Conservation (phyloP, 1,140 invertebrate genomes). For the Antheraea mylitta region DNA sequence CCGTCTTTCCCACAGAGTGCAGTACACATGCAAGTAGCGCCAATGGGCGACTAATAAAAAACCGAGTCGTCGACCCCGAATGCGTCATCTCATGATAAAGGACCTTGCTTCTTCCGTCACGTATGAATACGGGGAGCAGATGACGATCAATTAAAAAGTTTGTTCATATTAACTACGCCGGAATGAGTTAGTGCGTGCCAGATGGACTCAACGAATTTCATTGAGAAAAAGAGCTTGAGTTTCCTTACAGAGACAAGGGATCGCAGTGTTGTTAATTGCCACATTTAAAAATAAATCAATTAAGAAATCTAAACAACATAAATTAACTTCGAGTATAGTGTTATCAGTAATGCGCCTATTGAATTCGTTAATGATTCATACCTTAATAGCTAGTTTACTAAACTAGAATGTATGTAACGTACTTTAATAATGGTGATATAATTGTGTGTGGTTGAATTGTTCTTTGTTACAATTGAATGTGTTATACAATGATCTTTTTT, state of each 20-base stretch:
- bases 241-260: neutral
- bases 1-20: constrained; percentile 59
- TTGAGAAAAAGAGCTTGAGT: constrained; percentile 21
- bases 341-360: neutral
- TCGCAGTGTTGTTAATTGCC: neutral
- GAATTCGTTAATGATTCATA: neutral
- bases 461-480: neutral
- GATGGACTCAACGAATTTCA: constrained; percentile 58
- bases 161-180: constrained; percentile 69
- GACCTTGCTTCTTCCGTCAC: constrained; percentile 56
- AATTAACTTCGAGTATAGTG: neutral
- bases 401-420: neutral
- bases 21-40: constrained; percentile 58
- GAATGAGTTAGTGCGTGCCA: constrained; percentile 56
- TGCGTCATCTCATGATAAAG: constrained; percentile 66
- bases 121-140: constrained; percentile 64
- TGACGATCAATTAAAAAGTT: constrained; percentile 77
- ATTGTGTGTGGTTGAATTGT: neutral
- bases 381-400: neutral
- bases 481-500: neutral
- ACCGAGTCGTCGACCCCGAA: constrained; percentile 64
- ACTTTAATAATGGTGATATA: neutral
- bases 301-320: neutral
- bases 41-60: constrained; percentile 54
- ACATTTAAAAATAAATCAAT: neutral